Evolutionary conservation across 2,113 vertebrate genomes (phyloP).

Genomic region (Ammospiza caudacuta): DNA sequence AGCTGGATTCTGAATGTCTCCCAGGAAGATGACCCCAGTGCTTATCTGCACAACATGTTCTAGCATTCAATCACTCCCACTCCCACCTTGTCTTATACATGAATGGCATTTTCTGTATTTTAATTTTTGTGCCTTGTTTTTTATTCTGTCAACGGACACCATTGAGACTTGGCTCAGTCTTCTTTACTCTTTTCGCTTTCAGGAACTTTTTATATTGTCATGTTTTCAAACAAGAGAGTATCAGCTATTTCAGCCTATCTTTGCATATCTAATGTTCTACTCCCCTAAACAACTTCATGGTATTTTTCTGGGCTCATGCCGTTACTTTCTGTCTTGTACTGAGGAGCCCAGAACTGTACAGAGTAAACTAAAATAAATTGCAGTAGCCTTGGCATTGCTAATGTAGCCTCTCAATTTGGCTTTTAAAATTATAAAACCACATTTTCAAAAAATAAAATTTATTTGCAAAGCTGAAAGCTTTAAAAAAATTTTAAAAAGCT

Average conservation of each 20-base stretch:
- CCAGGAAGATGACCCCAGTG: background rate
- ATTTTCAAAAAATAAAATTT: background rate
- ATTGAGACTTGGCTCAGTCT: background rate
- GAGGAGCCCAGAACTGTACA: background rate
- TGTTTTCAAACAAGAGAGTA: background rate
- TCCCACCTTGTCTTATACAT: background rate
- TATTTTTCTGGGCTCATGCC: background rate
- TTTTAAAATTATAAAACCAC: background rate
- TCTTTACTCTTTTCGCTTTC: background rate
- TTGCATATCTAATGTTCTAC: background rate
- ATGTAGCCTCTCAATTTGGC: background rate
- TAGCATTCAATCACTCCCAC: background rate
- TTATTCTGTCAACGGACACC: background rate
- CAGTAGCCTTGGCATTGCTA: background rate
- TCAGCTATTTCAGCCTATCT: background rate
- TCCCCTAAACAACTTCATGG: background rate
- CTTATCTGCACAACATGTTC: accelerated
- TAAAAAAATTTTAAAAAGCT: too few relatives aligned
- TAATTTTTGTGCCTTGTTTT: background rate
- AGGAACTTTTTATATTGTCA: background rate
- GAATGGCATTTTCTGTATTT: background rate
- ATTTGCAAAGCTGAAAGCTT: background rate
- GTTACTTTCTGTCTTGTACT: background rate
- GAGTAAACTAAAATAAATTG: background rate
- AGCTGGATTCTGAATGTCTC: background rate